Base-by-base conservation (phyloP, 2,113 vertebrate species). In the Hiodon tergisus region DNA sequence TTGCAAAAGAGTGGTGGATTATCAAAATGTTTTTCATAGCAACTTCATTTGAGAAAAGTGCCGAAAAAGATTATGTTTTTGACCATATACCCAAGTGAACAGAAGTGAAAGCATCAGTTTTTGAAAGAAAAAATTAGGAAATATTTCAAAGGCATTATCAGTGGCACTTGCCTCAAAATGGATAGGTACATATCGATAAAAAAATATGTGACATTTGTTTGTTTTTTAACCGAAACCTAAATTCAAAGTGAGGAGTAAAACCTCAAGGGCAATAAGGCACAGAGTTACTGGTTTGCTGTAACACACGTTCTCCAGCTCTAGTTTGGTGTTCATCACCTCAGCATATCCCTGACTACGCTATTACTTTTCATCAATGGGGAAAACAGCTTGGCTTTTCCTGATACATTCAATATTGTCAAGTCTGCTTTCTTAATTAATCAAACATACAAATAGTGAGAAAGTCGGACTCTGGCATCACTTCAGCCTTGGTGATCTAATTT, bases 291-390 rank as follows among this genome's bases (percentile, higher is more conserved):
- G 31, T 71, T 72, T 76, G 75, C 59, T 78, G 81, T 81, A 81
- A 83, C 82, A 80, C 67, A 77, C 76, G 76, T 50, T 31, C 31
- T 31, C 83, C 78, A 83, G 81, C 79, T 80, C 75, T 81, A 83
- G 86, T 78, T 78, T 78, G 79, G 73, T 72, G 78, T 78, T 84
- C 83, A 87, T 84, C 85, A 86, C 86, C 81, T 75, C 84, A 77
- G 76, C 81, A 81, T 80, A 78, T 80, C 79, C 75, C 78, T 76
- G 83, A 83, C 87, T 84, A 82, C 79, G 78, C 77, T 82, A 84
- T 83, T 83, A 86, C 82, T 85, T 81, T 79, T 81, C 83, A 78
- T 74, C 76, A 14, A 11, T 14, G 46, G 67, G 65, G 76, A 61
- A 10, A 31, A n/a, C 60, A 55, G 51, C 52, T 9, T 16, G 9